A percentile compares a stretch with the other conserved stretches of the same genome.
These are phyloP conservation scores for Pionites leucogaster DNA, from an alignment of 2,113 vertebrate genomes.

Conservation along the genomic window DNA sequence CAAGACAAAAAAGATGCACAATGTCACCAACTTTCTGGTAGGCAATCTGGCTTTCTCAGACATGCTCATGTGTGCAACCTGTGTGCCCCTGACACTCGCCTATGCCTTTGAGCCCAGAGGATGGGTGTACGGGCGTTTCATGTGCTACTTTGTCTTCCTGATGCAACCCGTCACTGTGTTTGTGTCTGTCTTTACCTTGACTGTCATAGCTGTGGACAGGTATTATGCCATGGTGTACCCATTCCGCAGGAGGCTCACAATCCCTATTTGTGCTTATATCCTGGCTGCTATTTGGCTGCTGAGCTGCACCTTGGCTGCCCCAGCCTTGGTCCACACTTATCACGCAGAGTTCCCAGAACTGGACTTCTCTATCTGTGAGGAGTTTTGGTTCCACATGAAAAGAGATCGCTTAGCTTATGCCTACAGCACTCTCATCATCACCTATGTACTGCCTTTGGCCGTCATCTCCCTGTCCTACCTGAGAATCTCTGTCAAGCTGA, in stretches of 20 bases:
- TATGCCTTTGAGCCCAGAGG: conserved; percentile 80
- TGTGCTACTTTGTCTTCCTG: conserved; percentile 82
- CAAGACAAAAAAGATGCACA: conserved; percentile 83
- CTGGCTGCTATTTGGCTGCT: conserved; percentile 79
- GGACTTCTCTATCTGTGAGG: conserved; percentile 88
- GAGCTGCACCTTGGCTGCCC: conserved; percentile 77
- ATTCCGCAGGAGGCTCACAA: conserved; percentile 80
- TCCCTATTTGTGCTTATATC: conserved; percentile 76
- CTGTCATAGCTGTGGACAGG: conserved; percentile 79
- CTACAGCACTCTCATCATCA: conserved; percentile 78
- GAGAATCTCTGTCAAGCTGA: conserved; percentile 79
- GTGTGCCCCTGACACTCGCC: conserved; percentile 80
- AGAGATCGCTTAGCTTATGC: conserved; percentile 74
- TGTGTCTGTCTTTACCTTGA: conserved; percentile 80
- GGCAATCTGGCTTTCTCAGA: conserved; percentile 86
- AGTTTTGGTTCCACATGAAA: conserved; percentile 85
- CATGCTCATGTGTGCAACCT: conserved; percentile 85
- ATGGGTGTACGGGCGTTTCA: conserved; percentile 78
- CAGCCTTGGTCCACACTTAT: conserved; percentile 77
- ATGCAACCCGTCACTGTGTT: conserved; percentile 80
- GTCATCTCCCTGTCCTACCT: conserved; percentile 80
- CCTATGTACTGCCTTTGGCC: conserved; percentile 72
- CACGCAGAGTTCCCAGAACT: conserved; percentile 80
- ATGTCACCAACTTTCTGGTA: conserved; percentile 86
- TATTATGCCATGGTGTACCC: conserved; percentile 84